Evolutionary conservation across 2,113 vertebrate species (phyloP).

Genomic region (Peromyscus californicus): DNA sequence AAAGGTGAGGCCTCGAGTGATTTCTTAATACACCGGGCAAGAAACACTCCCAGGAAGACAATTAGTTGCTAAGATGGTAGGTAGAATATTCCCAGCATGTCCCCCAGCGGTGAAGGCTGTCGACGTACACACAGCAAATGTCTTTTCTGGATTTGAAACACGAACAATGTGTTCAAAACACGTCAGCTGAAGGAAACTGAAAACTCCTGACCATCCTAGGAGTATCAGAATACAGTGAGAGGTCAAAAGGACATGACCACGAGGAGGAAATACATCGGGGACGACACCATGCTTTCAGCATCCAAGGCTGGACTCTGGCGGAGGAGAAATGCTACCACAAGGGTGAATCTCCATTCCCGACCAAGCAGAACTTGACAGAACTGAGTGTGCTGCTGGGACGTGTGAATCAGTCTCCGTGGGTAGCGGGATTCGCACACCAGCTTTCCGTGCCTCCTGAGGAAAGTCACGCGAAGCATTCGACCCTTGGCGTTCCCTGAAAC

Average conservation of each 20-base stretch:
- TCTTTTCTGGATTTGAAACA: constrained; percentile 2
- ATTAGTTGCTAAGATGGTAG: background rate
- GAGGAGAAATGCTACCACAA: background rate
- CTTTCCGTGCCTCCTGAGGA: constrained; percentile 5
- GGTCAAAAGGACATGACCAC: background rate
- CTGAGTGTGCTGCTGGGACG: background rate
- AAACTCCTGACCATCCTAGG: background rate
- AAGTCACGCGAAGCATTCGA: background rate
- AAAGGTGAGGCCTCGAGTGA: background rate
- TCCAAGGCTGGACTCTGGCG: background rate
- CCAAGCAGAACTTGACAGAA: background rate
- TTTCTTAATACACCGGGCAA: background rate
- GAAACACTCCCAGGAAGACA: background rate
- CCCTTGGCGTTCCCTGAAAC: background rate
- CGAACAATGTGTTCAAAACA: background rate
- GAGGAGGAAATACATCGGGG: constrained; percentile 19
- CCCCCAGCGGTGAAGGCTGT: background rate
- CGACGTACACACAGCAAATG: background rate
- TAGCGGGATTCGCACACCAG: background rate
- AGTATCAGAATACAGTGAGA: background rate
- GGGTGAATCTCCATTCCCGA: background rate
- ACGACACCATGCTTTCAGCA: background rate
- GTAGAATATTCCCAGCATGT: background rate
- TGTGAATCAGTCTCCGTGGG: background rate
- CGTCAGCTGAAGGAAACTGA: background rate